phyloP scores from a whole-genome alignment of 1,140 invertebrate genomes.

The Drosophila triauraria region DNA sequence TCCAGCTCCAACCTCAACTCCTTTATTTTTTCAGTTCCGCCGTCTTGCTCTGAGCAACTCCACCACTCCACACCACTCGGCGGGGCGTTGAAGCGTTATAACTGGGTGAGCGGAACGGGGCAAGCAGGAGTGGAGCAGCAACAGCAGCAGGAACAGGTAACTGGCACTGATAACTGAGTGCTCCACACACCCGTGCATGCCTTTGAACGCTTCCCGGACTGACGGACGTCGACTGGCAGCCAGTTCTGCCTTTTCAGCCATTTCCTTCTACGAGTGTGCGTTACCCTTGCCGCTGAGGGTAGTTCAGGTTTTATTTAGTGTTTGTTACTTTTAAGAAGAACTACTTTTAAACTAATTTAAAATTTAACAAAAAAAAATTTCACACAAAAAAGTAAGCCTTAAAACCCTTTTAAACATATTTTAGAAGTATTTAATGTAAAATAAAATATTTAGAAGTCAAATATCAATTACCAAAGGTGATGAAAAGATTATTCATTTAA shows the following conservation, averaged over 20 bases:
- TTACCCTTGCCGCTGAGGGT: neutral
- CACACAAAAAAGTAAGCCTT: too few species aligned
- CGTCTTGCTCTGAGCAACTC: slow-evolving; percentile 29
- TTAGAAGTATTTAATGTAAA: neutral
- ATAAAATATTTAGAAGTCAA: too few species aligned
- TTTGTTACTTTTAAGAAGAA: too few species aligned
- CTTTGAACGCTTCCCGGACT: slow-evolving; percentile 38
- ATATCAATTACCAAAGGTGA: too few species aligned
- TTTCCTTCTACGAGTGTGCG: slow-evolving; percentile 28
- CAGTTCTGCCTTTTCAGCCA: slow-evolving; percentile 47
- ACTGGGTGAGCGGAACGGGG: slow-evolving; percentile 30
- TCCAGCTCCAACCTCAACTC: slow-evolving; percentile 20
- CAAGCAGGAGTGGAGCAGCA: neutral
- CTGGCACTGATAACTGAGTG: slow-evolving; percentile 30
- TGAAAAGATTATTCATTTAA: too few species aligned
- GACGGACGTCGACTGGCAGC: slow-evolving; percentile 44
- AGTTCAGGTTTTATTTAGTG: accelerated
- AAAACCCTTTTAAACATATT: neutral
- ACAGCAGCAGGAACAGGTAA: slow-evolving; percentile 39
- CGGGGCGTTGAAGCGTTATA: slow-evolving; percentile 65
- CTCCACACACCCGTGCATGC: slow-evolving; percentile 31
- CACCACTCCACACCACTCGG: slow-evolving; percentile 40
- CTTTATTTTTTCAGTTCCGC: slow-evolving; percentile 31
- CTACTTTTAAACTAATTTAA: neutral
- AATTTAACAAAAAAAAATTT: too few species aligned